A percentile compares a stretch with the other conserved stretches of the same genome.
phyloP scores from a whole-genome alignment of 2,888 invertebrate species.

The Carterocephalus palaemon region DNA sequence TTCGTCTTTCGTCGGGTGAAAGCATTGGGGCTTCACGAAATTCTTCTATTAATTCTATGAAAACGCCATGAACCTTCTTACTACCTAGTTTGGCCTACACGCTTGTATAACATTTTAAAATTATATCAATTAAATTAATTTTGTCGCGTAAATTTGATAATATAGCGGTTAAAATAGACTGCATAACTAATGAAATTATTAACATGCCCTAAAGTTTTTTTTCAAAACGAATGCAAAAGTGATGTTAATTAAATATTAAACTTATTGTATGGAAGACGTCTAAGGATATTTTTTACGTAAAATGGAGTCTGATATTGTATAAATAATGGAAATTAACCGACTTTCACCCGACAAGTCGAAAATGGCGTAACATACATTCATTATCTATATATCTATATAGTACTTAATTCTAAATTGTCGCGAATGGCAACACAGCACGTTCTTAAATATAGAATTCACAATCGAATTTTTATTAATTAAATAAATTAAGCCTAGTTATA shows the following conservation, averaged over 20 bases:
- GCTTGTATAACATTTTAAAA: slow-evolving; percentile 6
- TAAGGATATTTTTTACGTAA: slow-evolving; percentile 10
- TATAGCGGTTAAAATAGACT: too few species aligned
- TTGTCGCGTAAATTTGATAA: too few species aligned
- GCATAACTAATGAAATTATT: too few species aligned
- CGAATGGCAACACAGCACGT: slow-evolving; percentile 31
- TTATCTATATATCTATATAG: slow-evolving; percentile 26
- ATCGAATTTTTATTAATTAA: slow-evolving; percentile 2
- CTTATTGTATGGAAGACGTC: slow-evolving; percentile 42
- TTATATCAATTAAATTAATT: slow-evolving; percentile 7
- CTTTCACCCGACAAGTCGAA: slow-evolving; percentile 35
- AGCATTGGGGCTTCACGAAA: slow-evolving; percentile 9
- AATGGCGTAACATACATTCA: slow-evolving; percentile 29
- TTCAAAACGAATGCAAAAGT: too few species aligned
- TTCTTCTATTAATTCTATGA: slow-evolving; percentile 31
- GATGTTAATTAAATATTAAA: slow-evolving; percentile 10
- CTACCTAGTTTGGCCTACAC: slow-evolving; percentile 50
- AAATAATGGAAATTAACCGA: not conserved
- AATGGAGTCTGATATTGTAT: slow-evolving; percentile 6
- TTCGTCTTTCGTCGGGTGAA: slow-evolving; percentile 38
- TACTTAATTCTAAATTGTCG: slow-evolving; percentile 30
- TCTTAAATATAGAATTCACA: slow-evolving; percentile 7
- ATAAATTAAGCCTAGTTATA: too few species aligned
- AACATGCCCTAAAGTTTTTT: too few species aligned
- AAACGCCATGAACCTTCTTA: slow-evolving; percentile 34